A percentile compares a stretch with the other conserved stretches of the same genome.
Conservation (phyloP, 1,140 invertebrate species). For the Trichogramma pretiosum region DNA sequence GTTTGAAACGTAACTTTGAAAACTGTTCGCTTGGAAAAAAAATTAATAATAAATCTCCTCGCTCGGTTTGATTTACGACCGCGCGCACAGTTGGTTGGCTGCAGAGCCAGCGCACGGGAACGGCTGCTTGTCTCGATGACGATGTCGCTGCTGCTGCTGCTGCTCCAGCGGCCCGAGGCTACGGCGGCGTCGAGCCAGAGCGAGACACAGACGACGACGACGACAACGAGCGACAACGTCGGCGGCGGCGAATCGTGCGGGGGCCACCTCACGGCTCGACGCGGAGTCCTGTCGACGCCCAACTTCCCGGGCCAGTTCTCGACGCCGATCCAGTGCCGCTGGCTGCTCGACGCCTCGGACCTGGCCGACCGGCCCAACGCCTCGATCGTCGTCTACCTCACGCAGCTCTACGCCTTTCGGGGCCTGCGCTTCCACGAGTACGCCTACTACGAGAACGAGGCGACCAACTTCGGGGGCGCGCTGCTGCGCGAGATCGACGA, state of each 20-base stretch:
- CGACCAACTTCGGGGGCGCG: constrained; percentile 54
- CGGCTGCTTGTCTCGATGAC: background rate
- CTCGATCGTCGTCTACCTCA: constrained; percentile 77
- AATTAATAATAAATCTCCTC: no score
- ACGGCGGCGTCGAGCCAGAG: background rate
- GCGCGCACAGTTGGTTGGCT: no score
- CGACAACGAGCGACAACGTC: background rate
- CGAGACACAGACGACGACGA: background rate
- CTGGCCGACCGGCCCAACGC: constrained; percentile 30
- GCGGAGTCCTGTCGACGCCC: constrained; percentile 69
- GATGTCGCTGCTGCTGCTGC: constrained; percentile 3
- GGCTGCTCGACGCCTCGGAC: constrained; percentile 74
- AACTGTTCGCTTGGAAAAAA: no score
- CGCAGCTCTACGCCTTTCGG: constrained; percentile 74
- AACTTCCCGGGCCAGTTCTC: constrained; percentile 70
- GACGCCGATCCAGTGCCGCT: constrained; percentile 73
- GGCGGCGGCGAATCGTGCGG: constrained; percentile 45
- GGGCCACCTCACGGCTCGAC: constrained; percentile 50
- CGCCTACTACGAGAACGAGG: constrained; percentile 61
- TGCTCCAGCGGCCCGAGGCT: background rate
- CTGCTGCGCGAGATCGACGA: constrained; percentile 58
- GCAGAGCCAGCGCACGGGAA: no score
- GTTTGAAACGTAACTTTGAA: no score
- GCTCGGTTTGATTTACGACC: no score
- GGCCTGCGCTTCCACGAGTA: constrained; percentile 77